A percentile compares a stretch with the other conserved stretches of the same genome.
Evolutionary conservation across 2,113 vertebrate species (phyloP).

Genomic region (Eulacestoma nigropectus): DNA sequence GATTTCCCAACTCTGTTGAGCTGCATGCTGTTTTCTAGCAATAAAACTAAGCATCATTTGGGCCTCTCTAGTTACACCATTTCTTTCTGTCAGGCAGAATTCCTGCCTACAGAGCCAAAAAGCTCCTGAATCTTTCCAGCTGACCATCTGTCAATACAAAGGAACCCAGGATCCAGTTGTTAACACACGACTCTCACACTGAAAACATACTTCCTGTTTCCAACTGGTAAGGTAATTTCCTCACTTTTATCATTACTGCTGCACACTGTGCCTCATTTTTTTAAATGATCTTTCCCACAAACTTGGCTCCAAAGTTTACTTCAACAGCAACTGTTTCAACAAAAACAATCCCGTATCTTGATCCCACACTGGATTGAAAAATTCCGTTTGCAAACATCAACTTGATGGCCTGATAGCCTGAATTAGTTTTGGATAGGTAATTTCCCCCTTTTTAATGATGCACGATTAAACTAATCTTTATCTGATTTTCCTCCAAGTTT

Average conservation of each 20-base stretch:
- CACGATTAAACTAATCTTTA: neutral
- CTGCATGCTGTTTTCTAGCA: neutral
- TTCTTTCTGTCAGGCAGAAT: neutral
- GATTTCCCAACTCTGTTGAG: neutral
- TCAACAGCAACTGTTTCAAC: slow-evolving; percentile 8
- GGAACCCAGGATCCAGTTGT: neutral
- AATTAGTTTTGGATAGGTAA: neutral
- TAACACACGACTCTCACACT: neutral
- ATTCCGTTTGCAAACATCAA: neutral
- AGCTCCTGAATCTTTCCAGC: slow-evolving; percentile 3
- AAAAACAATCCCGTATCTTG: neutral
- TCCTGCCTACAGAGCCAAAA: slow-evolving; percentile 2
- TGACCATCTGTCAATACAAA: slow-evolving; percentile 40
- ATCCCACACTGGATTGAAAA: neutral
- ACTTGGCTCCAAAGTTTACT: neutral
- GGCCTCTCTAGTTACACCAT: neutral
- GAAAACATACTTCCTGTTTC: slow-evolving; percentile 50
- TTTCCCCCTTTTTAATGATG: neutral
- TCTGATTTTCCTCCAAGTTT: neutral
- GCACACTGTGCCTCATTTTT: neutral
- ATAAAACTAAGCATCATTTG: neutral
- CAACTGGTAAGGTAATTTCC: slow-evolving; percentile 30
- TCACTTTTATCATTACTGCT: slow-evolving; percentile 10
- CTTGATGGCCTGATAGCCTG: neutral
- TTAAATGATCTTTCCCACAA: slow-evolving; percentile 9